Base-by-base conservation (phyloP, 2,113 vertebrate species). In the Atherinomorus stipes region DNA sequence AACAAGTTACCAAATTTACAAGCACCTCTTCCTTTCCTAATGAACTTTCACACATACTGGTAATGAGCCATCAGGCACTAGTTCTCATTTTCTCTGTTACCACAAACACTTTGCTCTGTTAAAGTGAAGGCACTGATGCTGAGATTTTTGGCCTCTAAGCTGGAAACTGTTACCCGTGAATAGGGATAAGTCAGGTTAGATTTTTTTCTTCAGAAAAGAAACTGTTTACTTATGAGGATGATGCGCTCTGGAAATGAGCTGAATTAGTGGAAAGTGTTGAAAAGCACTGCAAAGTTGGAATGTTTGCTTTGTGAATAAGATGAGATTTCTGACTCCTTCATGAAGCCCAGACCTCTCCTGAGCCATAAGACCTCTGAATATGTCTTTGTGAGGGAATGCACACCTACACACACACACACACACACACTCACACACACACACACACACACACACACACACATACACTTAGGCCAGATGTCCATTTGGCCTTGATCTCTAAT, bases 291-390 rank as follows among this genome's bases (percentile, higher is more conserved):
- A 74, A 76, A 86, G 68, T 38, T 73, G 76, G 79, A 88, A 90
- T 85, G 86, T 85, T 91, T 89, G 73, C 69, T 88, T 89, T 85
- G 74, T 86, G 80, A 86, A 89, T 83, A 62, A 82, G 85, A 88
- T 81, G 83, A 87, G 79, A 84, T 86, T 71, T 81, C 75, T 80
- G 85, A 84, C 70, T 88, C 75, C 85, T 68, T 85, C 71, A 53
- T 18, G 76, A 77, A 88, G 81, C 69, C 61, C 57, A 72, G 81
- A 74, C 49, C 28, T 85, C 76, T 87, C 58, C 1, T 26, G 73
- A 78, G 64, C 71, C 72, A 53, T 60, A 13, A 44, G 64, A 25
- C 50, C 62, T 81, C 56, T 90, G 71, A 92, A 87, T 88, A 63
- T 80, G 73, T 86, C 85, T 85, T 88, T 86, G 85, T 87, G 68